Percentiles rank a stretch among this genome's conserved stretches.
Evolutionary conservation across 2,888 invertebrate species (phyloP).

Genomic region (Acronicta aceris): DNA sequence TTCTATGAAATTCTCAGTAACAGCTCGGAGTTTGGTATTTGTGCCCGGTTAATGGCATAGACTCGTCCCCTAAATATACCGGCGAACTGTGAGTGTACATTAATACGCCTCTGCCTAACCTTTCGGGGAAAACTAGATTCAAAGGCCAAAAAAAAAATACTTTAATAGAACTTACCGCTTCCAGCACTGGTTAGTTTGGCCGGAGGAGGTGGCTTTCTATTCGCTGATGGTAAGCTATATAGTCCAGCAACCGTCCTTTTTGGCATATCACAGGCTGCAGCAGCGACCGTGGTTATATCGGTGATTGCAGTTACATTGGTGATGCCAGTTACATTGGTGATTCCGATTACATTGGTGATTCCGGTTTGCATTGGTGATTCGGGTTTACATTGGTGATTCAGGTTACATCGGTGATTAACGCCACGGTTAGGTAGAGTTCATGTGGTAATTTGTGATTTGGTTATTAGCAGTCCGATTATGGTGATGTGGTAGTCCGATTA

Average conservation of each 20-base stretch:
- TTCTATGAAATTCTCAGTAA: too few species aligned
- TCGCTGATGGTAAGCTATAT: conserved; percentile 78
- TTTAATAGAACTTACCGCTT: conserved; percentile 70
- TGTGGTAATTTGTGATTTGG: conserved; percentile 37
- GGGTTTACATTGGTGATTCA: not conserved
- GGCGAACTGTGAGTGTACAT: too few species aligned
- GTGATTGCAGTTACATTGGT: not conserved
- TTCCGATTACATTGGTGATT: not conserved
- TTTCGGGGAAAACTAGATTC: too few species aligned
- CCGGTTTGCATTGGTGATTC: not conserved
- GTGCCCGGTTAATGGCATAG: too few species aligned
- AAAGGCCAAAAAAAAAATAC: too few species aligned
- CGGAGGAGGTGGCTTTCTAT: conserved; percentile 81
- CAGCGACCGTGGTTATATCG: conserved; percentile 5
- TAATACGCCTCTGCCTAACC: too few species aligned
- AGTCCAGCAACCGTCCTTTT: conserved; percentile 77
- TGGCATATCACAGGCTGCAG: conserved; percentile 80
- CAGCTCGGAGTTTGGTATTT: too few species aligned
- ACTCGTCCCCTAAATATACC: too few species aligned
- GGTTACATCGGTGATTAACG: conserved; percentile 12
- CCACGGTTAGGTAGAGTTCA: conserved; percentile 3
- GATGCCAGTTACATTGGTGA: not conserved
- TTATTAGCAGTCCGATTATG: conserved; percentile 26
- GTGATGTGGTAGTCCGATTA: conserved; percentile 1
- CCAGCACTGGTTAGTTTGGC: conserved; percentile 73